Evolutionary conservation across 2,797 vertebrate species (phyloP).

Genomic region (Sebastes vulpes): DNA sequence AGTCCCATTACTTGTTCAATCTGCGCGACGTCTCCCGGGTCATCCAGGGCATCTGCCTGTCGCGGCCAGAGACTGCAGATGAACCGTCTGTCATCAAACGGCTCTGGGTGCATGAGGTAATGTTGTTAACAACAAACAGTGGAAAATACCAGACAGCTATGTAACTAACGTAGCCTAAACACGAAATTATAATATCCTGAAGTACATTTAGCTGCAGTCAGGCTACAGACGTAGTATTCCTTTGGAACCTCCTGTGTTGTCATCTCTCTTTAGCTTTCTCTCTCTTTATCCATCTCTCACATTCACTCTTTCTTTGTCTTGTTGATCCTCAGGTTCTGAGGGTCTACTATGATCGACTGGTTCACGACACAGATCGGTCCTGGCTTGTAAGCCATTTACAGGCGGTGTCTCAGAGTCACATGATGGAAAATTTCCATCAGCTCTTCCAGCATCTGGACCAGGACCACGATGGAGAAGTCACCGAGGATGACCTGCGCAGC

Average conservation of each 20-base stretch:
- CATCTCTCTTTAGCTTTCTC: not conserved
- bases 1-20: slow-evolving; percentile 96
- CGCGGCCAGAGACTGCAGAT: slow-evolving; percentile 89
- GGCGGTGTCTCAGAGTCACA: slow-evolving; percentile 77
- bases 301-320: not conserved
- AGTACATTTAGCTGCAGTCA: not conserved
- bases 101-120: slow-evolving; percentile 95
- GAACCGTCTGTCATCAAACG: slow-evolving; percentile 87
- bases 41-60: slow-evolving; percentile 93
- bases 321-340: slow-evolving; percentile 87
- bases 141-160: not conserved
- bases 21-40: slow-evolving; percentile 93
- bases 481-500: slow-evolving; percentile 92
- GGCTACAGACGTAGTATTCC: not conserved
- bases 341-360: slow-evolving; percentile 93
- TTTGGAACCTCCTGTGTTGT: not conserved
- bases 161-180: not conserved
- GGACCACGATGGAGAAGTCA: slow-evolving; percentile 87
- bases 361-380: slow-evolving; percentile 87
- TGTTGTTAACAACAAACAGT: not conserved
- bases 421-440: slow-evolving; percentile 86
- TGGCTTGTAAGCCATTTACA: slow-evolving; percentile 90
- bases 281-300: not conserved
- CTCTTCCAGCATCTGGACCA: slow-evolving; percentile 89
- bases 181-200: not conserved